phyloP scores from a whole-genome alignment of 2,113 vertebrate genomes.

The Carlito syrichta region DNA sequence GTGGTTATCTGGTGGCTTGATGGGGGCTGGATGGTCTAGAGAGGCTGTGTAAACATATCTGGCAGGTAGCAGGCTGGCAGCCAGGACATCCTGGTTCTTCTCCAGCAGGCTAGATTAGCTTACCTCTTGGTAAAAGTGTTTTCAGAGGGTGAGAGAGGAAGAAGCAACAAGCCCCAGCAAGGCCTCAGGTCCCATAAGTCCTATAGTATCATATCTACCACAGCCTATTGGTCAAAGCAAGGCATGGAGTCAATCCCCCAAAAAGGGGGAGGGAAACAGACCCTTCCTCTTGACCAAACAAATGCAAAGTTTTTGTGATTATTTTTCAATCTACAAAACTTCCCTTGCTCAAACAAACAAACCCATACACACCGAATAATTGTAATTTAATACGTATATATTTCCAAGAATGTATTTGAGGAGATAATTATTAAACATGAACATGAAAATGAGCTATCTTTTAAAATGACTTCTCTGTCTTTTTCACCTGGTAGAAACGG shows the following conservation, averaged over 20 bases:
- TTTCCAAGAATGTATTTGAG: background rate
- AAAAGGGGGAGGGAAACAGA: background rate
- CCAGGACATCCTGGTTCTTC: too few relatives aligned
- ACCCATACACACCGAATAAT: too few relatives aligned
- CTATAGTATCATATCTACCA: background rate
- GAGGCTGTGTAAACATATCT: background rate
- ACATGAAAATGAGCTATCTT: conserved; percentile 1
- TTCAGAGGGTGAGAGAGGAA: background rate
- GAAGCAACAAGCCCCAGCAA: background rate
- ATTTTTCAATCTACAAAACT: background rate
- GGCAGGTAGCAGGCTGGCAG: background rate
- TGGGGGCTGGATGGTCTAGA: background rate
- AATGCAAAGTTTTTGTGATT: background rate
- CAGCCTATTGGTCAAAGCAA: background rate
- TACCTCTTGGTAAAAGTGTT: background rate
- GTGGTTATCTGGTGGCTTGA: background rate
- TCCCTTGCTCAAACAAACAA: background rate
- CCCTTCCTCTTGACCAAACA: background rate
- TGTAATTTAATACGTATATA: background rate
- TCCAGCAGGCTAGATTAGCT: background rate
- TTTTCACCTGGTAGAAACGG: background rate
- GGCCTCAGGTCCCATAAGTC: background rate
- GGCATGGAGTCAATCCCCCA: rapidly evolving
- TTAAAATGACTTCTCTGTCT: background rate
- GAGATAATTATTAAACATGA: background rate